A percentile compares a stretch with the other conserved stretches of the same genome.
These are phyloP conservation scores for Aeoliscus strigatus DNA, from an alignment of 2,797 vertebrate genomes.

Conservation along the genomic window DNA sequence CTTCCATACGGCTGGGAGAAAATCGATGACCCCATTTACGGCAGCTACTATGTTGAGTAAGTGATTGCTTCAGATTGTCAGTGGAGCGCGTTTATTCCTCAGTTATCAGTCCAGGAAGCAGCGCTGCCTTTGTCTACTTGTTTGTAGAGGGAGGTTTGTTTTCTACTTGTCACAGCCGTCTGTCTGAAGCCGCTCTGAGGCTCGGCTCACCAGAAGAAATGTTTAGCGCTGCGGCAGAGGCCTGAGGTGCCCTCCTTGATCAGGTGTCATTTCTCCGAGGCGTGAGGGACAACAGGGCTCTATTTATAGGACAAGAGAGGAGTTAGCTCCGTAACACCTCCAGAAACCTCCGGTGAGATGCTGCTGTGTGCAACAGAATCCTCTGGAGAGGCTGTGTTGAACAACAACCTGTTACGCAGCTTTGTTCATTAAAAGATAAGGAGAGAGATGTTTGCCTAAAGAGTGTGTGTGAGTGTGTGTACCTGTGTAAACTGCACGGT, in stretches of 20 bases:
- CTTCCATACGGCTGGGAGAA: constrained; percentile 99
- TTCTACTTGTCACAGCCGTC: constrained; percentile 7
- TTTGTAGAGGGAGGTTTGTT: constrained; percentile 22
- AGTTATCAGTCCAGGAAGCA: constrained; percentile 25
- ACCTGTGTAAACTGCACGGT: constrained; percentile 43
- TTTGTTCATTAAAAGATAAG: constrained; percentile 49
- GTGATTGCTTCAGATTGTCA: constrained; percentile 58
- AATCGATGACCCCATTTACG: constrained; percentile 99
- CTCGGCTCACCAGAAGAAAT: constrained; percentile 15
- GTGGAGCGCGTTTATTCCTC: constrained; percentile 48
- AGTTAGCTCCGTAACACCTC: constrained; percentile 36
- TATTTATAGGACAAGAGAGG: constrained; percentile 64
- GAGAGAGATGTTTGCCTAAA: constrained; percentile 4
- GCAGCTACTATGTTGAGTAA: constrained; percentile 99
- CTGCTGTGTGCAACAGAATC: neutral
- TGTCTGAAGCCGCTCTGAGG: constrained; percentile 13
- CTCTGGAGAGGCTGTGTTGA: neutral
- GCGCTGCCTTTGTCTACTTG: constrained; percentile 21
- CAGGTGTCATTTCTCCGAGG: constrained; percentile 28
- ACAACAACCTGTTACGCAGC: constrained; percentile 5
- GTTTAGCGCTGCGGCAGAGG: constrained; percentile 16
- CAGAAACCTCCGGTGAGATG: neutral
- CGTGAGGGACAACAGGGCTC: constrained; percentile 12
- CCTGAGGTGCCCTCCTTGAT: constrained; percentile 25
- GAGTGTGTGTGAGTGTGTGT: constrained; percentile 5